Base-by-base conservation (phyloP, 2,797 vertebrate species). In the Bucorvus abyssinicus region DNA sequence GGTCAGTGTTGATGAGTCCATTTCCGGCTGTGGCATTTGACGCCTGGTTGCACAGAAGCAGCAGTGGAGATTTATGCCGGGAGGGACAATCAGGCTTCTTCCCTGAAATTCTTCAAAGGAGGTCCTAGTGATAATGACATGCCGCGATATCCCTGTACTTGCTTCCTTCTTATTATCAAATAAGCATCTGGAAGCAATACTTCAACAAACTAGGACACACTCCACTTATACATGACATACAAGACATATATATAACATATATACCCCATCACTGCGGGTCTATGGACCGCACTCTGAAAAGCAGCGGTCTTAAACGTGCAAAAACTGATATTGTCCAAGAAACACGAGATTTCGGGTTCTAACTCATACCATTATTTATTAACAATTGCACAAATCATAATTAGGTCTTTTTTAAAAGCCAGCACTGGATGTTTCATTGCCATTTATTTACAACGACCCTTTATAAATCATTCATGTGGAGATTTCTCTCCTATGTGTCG, bases 401-500 rank as follows among this genome's bases (percentile, higher is more conserved):
- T 86, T 73, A 93, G 40, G 24, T 56, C 32, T 69, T 60, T 47
- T 53, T 87, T 19, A 34, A 63, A 81, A 79, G 55, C 26, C 70
- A 32, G n/a, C 32, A 15, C 27, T 68, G 57, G 50, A 71, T 53
- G 30, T 92, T 84, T 77, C 73, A 67, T 36, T 89, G 56, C 29
- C 76, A 57, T 61, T 91, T 87, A 90, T 74, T 92, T 93, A 20
- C 44, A 91, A 34, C 71, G 64, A 63, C n/a, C 40, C 34, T 67
- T 84, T 53, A 45, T 89, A 87, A 92, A 95, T 82, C 86, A 74
- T 83, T 95, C 60, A 84, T 53, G 68, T 53, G 29, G 57, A 92
- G 57, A 89, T 68, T 91, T 84, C 53, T 69, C 81, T 89, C 42
- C 60, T 56, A 59, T 32, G 71, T 67, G 55, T 65, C 15, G 0